Conservation (phyloP, 2,113 vertebrate genomes). For the Barnardius zonarius region DNA sequence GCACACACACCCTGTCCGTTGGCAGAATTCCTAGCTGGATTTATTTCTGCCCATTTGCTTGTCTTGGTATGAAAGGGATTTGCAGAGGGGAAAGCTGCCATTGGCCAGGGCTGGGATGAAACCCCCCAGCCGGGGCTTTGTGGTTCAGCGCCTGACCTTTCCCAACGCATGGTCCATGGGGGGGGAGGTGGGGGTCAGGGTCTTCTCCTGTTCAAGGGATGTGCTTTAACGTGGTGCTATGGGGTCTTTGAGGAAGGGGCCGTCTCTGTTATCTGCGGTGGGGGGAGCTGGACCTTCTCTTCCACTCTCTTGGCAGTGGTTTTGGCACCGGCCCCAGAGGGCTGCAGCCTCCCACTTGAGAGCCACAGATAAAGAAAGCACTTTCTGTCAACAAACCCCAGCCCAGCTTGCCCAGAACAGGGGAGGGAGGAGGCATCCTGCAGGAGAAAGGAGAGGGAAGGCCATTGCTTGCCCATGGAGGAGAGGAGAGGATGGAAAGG, state of each 20-base stretch:
- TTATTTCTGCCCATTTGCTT: slow-evolving; percentile 61
- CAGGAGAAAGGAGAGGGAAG: background rate
- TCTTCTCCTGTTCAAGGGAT: background rate
- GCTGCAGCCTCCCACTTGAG: slow-evolving; percentile 43
- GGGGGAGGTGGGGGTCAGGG: background rate
- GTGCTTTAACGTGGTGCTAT: background rate
- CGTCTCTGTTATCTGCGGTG: background rate
- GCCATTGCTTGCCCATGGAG: fast-evolving
- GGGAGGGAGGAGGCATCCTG: background rate
- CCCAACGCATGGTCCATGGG: background rate
- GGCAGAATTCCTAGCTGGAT: slow-evolving; percentile 71
- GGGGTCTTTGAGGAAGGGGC: background rate
- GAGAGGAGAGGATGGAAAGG: background rate
- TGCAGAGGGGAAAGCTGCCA: slow-evolving; percentile 35
- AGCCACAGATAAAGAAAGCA: slow-evolving; percentile 57
- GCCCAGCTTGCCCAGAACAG: slow-evolving; percentile 15
- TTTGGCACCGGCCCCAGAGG: slow-evolving; percentile 7
- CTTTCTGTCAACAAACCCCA: slow-evolving; percentile 58
- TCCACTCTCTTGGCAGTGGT: slow-evolving; percentile 59
- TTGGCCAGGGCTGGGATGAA: slow-evolving; percentile 2
- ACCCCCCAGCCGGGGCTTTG: background rate
- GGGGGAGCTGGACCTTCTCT: background rate
- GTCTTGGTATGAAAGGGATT: slow-evolving; percentile 66
- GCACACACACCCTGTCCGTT: background rate
- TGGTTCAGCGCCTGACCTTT: slow-evolving; percentile 22